Base-by-base conservation (phyloP, 1,140 invertebrate genomes). In the Frieseomelitta varia region DNA sequence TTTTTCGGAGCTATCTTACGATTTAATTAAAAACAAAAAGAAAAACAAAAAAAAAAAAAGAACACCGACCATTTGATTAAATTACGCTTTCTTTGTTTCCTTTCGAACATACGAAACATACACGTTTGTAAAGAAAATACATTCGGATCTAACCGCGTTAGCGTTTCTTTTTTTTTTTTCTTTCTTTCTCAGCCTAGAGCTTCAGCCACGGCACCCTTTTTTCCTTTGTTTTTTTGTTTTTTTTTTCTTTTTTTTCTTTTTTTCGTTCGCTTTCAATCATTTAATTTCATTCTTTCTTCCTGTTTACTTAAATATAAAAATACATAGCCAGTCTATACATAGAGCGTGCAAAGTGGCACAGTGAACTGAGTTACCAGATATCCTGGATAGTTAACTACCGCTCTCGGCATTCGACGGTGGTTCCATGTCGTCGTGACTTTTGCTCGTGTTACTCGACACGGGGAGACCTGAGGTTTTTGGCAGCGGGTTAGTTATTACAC, bases 241-340 rank as follows among this genome's bases (percentile, higher is more conserved):
- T 87, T 83, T 86, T 87, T 81, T 79, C 81, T 87, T 86, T 87
- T 81, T 74, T 81, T 39, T 73, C 65, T 34, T 51, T 51, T 74
- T 73, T 84, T 69, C 78, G 61, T 68, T 68, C 88, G 85, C 51
- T 69, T 84, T 84, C 72, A 55, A 79, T 72, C 27, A 63, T 83
- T 90, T 90, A 89, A 87, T 90, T 83, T 75, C 80, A 63, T 85
- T 82, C 51, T 71, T 83, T 63, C 71, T 53, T 88, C 65, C 84
- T 79, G 84, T 89, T 95, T 93, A 95, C 93, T 94, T 94, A 94
- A 94, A 94, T 94, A 94, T 94, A 95, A 94, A 95, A 95, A 95
- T 95, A 95, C 94, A 95, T 95, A 95, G 93, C 94, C 94, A 95
- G 94, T 94, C 94, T 95, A 94, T 94, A 94, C 92, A 95, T 94